Evolutionary conservation across 1,140 invertebrate species (phyloP).

Genomic region (Drosophila pandora): DNA sequence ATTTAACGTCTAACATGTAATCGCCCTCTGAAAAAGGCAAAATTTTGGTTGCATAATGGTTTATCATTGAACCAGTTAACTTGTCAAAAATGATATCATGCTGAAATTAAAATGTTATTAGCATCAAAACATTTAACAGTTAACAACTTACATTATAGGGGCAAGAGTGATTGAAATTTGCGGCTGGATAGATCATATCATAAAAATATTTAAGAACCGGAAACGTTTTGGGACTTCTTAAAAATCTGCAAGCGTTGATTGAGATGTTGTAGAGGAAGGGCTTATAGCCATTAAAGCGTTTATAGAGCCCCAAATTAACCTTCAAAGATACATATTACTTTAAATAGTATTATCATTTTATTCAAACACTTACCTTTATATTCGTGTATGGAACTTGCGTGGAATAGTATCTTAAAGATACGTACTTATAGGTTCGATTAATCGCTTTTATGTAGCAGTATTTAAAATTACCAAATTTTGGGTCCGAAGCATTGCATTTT

Average conservation of each 20-base stretch:
- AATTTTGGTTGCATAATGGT: not conserved
- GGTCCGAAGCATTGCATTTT: too few species aligned
- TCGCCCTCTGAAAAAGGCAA: slow-evolving; percentile 11
- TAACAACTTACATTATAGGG: slow-evolving; percentile 12
- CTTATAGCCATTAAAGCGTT: slow-evolving; percentile 19
- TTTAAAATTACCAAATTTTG: slow-evolving; percentile 1
- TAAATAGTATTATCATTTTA: too few species aligned
- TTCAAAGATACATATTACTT: not conserved
- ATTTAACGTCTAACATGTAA: not conserved
- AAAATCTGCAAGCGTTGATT: slow-evolving; percentile 7
- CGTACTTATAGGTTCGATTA: too few species aligned
- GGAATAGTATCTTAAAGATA: too few species aligned
- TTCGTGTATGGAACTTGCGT: too few species aligned
- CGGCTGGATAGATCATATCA: not conserved
- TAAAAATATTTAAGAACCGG: not conserved
- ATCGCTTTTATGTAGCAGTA: slow-evolving; percentile 11
- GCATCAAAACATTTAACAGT: not conserved
- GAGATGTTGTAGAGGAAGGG: slow-evolving; percentile 26
- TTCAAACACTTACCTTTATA: too few species aligned
- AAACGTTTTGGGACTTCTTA: not conserved
- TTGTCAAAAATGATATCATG: slow-evolving; percentile 9
- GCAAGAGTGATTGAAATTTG: slow-evolving; percentile 9
- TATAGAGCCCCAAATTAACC: slow-evolving; percentile 12
- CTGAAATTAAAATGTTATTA: not conserved
- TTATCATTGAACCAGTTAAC: not conserved